These are phyloP conservation scores for Epiperipatus broadwayi DNA, from an alignment of 2,888 invertebrate species.

Conservation along the genomic window DNA sequence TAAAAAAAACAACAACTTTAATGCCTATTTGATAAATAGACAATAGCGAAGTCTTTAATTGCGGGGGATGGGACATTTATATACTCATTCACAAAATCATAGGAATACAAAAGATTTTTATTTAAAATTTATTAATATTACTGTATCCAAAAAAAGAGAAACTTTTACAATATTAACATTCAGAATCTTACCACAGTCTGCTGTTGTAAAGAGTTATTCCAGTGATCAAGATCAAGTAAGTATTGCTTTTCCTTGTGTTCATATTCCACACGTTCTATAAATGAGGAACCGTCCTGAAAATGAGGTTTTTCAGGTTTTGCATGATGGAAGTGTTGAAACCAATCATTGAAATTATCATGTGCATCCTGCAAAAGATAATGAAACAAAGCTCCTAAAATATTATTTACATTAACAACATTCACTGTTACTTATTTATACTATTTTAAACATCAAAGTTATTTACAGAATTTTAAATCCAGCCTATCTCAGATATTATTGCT, in stretches of 20 bases:
- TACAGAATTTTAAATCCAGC: too few relatives aligned
- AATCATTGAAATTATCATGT: slow-evolving; percentile 66
- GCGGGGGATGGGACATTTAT: too few relatives aligned
- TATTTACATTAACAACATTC: neutral
- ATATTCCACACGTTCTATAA: slow-evolving; percentile 67
- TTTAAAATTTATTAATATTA: too few relatives aligned
- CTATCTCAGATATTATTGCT: too few relatives aligned
- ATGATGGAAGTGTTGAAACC: slow-evolving; percentile 64
- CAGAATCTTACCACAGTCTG: slow-evolving; percentile 41
- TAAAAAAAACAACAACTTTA: too few relatives aligned
- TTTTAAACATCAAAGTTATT: too few relatives aligned
- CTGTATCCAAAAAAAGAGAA: slow-evolving; percentile 6
- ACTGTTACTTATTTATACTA: neutral
- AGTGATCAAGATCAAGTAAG: slow-evolving; percentile 50
- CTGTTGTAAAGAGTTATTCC: slow-evolving; percentile 38
- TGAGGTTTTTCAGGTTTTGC: slow-evolving; percentile 42
- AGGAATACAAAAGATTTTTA: too few relatives aligned
- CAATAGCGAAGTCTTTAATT: too few relatives aligned
- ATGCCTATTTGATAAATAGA: too few relatives aligned
- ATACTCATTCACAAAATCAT: too few relatives aligned
- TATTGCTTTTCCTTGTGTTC: slow-evolving; percentile 64
- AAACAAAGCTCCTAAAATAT: too few relatives aligned
- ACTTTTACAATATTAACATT: slow-evolving; percentile 5
- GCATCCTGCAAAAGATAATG: slow-evolving; percentile 39
- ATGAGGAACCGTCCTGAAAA: slow-evolving; percentile 30